Base-by-base conservation (phyloP, 2,888 invertebrate species). In the Linnaemya vulpina region DNA sequence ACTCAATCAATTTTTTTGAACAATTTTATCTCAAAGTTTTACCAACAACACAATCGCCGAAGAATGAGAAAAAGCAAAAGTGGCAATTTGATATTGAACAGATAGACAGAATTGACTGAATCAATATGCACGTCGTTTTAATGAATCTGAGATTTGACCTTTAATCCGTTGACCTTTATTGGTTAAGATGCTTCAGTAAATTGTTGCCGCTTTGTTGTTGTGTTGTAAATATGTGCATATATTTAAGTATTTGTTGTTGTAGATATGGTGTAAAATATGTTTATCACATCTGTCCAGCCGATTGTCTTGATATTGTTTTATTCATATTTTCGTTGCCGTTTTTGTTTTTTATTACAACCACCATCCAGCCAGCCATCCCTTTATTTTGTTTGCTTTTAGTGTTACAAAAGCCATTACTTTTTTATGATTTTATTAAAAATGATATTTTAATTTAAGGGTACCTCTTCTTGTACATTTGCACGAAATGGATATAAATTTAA, bases 161-260 rank as follows among this genome's bases (percentile, higher is more conserved):
- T 85, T 82, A 85, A 85, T 85, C 82, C 82, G 78, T 82, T 85
- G 82, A 85, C 85, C 85, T 85, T 85, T 85, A 78, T 65, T 73
- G 62, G 38, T 74, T 68, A 70, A 63, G 62, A 11, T 63, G 63
- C 43, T 40, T 15, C 46, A 40, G 30, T 40, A 63, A 25, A 65
- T 55, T 43, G 17, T 2, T 76, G 43, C 55, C 53, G 51, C 20
- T 55, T 22, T 58, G 17, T 63, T 63, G 40, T 70, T 5, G 17
- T 83, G 65, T 77, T 73, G 49, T 35, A 53, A 11, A 40, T 73
- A 73, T 71, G 60, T 58, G 22, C 43, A 62, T 40, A 13, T 11
- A 11, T 49, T 20, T 11, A 43, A 20, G 51, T 71, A 11, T 20
- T 63, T 75, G 13, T 40, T 53, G 62, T 68, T 67, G 22, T 35